A percentile compares a stretch with the other conserved stretches of the same genome.
These are phyloP conservation scores for Connochaetes taurinus DNA, from an alignment of 2,113 vertebrate genomes.

Conservation along the genomic window DNA sequence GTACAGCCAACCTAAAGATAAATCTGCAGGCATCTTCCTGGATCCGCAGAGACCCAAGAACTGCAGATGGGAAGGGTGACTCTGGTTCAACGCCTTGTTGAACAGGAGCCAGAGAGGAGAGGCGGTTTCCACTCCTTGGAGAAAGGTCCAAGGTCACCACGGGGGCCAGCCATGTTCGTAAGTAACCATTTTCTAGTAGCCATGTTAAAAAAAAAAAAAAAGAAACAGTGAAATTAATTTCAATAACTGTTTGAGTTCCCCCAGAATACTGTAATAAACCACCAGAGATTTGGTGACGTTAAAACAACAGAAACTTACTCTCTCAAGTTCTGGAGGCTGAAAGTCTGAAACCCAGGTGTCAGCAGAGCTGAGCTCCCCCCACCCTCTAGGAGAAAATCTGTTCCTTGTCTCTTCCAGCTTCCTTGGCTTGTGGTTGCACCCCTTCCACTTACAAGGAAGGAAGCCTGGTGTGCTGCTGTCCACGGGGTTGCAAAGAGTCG, in stretches of 20 bases:
- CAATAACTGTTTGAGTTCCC: not conserved
- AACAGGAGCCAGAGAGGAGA: not conserved
- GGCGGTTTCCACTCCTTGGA: not conserved
- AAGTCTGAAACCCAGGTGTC: not conserved
- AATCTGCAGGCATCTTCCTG: not conserved
- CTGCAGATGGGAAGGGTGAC: not conserved
- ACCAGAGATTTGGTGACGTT: not conserved
- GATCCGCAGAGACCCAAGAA: not conserved
- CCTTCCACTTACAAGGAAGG: not conserved
- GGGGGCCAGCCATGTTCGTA: fast-evolving
- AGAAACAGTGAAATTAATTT: not conserved
- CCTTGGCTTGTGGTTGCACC: not conserved
- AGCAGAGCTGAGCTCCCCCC: not conserved
- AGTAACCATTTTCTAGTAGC: not conserved
- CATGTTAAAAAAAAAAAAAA: not conserved
- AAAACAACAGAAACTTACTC: not conserved
- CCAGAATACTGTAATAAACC: not conserved
- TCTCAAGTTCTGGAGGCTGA: not conserved
- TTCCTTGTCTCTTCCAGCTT: not conserved
- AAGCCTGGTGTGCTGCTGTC: not conserved
- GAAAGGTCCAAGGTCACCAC: not conserved
- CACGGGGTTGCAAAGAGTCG: not conserved
- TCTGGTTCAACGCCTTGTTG: not conserved
- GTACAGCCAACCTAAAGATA: not conserved
- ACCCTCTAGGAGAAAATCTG: not conserved